phyloP scores from a whole-genome alignment of 2,888 invertebrate species.

The Pilophorus perplexus region DNA sequence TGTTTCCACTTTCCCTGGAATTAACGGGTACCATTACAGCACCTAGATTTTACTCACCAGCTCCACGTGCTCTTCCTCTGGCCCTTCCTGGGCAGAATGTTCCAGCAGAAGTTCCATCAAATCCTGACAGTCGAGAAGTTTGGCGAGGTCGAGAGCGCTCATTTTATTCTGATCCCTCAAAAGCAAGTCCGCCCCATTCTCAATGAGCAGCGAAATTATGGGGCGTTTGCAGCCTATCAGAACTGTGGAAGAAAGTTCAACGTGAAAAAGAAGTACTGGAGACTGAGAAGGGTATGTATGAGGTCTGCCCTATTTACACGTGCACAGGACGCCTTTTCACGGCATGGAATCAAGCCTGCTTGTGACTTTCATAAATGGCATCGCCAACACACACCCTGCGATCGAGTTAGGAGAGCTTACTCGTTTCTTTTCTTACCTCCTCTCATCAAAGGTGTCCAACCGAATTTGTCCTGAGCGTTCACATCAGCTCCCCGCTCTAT shows the following conservation, averaged over 20 bases:
- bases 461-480: slow-evolving; percentile 39
- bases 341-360: too few relatives aligned
- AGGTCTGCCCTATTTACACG: too few relatives aligned
- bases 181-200: slow-evolving; percentile 36
- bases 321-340: too few relatives aligned
- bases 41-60: too few relatives aligned
- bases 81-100: too few relatives aligned
- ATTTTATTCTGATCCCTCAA: slow-evolving; percentile 34
- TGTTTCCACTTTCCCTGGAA: too few relatives aligned
- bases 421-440: slow-evolving; percentile 42
- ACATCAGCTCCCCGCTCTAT: slow-evolving; percentile 35
- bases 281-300: too few relatives aligned
- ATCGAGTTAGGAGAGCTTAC: too few relatives aligned
- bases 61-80: too few relatives aligned
- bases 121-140: slow-evolving; percentile 1
- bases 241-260: neutral
- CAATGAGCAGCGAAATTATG: slow-evolving; percentile 27
- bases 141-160: slow-evolving; percentile 37
- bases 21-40: too few relatives aligned
- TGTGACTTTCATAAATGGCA: too few relatives aligned
- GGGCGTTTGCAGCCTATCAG: slow-evolving; percentile 4
- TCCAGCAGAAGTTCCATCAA: neutral
- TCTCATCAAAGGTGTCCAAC: slow-evolving; percentile 45
- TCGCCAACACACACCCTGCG: too few relatives aligned
- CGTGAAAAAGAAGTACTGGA: neutral